phyloP scores from a whole-genome alignment of 2,888 invertebrate genomes.

The Timandra comae region DNA sequence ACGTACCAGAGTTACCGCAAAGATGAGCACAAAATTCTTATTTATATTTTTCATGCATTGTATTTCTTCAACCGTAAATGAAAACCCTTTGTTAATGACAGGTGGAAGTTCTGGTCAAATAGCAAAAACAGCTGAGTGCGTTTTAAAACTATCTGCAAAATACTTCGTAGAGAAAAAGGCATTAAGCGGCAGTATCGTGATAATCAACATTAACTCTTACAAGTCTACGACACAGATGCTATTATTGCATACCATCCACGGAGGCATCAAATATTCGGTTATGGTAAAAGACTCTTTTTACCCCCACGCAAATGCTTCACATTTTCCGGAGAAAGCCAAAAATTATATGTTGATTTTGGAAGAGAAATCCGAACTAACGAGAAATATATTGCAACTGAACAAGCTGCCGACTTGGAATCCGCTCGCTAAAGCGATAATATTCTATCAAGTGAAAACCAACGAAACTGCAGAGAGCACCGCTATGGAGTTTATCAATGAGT shows the following conservation, averaged over 20 bases:
- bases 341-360: constrained; percentile 74
- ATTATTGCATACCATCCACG: constrained; percentile 61
- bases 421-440: constrained; percentile 65
- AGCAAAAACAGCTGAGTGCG: constrained; percentile 64
- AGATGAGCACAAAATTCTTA: constrained; percentile 31
- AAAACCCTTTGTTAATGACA: constrained; percentile 54
- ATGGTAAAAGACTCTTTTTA: constrained; percentile 73
- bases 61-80: constrained; percentile 35
- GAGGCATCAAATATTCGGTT: constrained; percentile 64
- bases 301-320: constrained; percentile 68
- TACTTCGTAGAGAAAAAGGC: constrained; percentile 72
- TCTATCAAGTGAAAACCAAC: constrained; percentile 47
- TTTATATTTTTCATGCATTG: constrained; percentile 31
- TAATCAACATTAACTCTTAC: constrained; percentile 68
- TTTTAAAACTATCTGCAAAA: constrained; percentile 71
- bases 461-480: constrained; percentile 45
- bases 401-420: constrained; percentile 73
- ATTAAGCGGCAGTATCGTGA: constrained; percentile 68
- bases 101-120: constrained; percentile 51
- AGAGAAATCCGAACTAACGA: constrained; percentile 58
- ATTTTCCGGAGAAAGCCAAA: constrained; percentile 73
- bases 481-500: constrained; percentile 56
- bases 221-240: constrained; percentile 54
- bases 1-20: constrained; percentile 15
- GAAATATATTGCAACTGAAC: constrained; percentile 64